Base-by-base conservation (phyloP, 2,888 invertebrate species). In the Polydrusus pterygomalis region DNA sequence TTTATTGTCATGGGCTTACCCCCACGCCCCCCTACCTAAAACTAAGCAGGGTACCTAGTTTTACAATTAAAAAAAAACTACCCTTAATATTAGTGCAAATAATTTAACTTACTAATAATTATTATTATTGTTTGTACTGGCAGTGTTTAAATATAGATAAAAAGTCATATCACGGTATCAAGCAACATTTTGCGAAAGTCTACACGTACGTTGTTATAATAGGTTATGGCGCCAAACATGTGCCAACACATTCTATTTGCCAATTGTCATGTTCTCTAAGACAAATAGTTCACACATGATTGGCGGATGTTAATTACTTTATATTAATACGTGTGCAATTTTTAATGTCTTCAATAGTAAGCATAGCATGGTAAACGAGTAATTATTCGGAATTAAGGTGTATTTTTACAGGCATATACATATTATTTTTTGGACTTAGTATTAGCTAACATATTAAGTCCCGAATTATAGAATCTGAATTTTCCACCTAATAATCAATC, bases 201-300 rank as follows among this genome's bases (percentile, higher is more conserved):
- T 43, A 25, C 45, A 15, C 25, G 25, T 63, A 64, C 10, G 49
- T 49, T 64, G 34, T 47, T 64, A 43, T 49, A 34, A 47, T 20
- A 64, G 64, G 64, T 64, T 49, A 34, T 49, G 64, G 64, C 64
- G 64, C 64, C 64, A 64, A 49, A 30, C 64, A 64, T 49, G 64
- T 64, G 49, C 49, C 17, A 64, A 34, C 49, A 17, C 17, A 47
- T 47, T 34, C 47, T 15, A 49, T 49, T 15, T 17, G 11, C 34
- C 13, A 64, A 34, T 47, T 47, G 64, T 49, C 15, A 34, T 47
- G 58, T 38, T 17, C 54, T 30, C 30, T 13, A 54, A 13, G 54
- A 60, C 38, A 60, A 60, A 60, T 60, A 34, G 17, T 38, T 17
- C n/a, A 11, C 11, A 38, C 58, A 17, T 60, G 38, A 0, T 15